Evolutionary conservation across 2,888 invertebrate genomes (phyloP).

Genomic region (Cephus nigrinus): DNA sequence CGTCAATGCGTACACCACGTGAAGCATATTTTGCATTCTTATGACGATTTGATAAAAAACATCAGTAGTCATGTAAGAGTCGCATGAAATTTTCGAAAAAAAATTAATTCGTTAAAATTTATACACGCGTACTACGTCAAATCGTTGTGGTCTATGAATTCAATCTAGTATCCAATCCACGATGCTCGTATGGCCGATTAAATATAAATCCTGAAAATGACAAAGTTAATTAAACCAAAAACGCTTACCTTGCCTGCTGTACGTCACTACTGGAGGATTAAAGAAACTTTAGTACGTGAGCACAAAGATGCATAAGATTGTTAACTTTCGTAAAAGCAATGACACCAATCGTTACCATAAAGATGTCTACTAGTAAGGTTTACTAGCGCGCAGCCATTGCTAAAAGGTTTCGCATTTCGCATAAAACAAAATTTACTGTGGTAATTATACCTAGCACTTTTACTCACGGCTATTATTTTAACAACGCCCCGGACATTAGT

Average conservation of each 20-base stretch:
- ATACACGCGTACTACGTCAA: background rate
- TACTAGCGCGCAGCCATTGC: background rate
- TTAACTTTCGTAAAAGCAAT: background rate
- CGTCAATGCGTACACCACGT: background rate
- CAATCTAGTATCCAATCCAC: background rate
- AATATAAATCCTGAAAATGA: too few relatives aligned
- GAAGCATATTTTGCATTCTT: background rate
- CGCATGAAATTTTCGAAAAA: background rate
- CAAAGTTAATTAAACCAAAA: too few relatives aligned
- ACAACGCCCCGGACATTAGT: background rate
- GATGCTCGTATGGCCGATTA: too few relatives aligned
- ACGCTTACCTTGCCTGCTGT: background rate
- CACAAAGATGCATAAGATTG: background rate
- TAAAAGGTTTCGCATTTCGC: conserved; percentile 17
- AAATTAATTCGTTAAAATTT: background rate
- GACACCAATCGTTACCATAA: background rate
- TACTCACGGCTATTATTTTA: background rate
- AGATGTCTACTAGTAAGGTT: background rate
- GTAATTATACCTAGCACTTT: conserved; percentile 6
- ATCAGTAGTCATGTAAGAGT: background rate
- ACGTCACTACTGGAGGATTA: background rate
- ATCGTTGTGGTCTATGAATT: background rate
- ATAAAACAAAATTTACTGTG: conserved; percentile 21
- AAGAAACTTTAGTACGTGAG: background rate
- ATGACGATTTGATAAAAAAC: background rate